A percentile compares a stretch with the other conserved stretches of the same genome.
These are phyloP conservation scores for Urophycis tenuis DNA, from an alignment of 2,797 vertebrate species.

Conservation along the genomic window DNA sequence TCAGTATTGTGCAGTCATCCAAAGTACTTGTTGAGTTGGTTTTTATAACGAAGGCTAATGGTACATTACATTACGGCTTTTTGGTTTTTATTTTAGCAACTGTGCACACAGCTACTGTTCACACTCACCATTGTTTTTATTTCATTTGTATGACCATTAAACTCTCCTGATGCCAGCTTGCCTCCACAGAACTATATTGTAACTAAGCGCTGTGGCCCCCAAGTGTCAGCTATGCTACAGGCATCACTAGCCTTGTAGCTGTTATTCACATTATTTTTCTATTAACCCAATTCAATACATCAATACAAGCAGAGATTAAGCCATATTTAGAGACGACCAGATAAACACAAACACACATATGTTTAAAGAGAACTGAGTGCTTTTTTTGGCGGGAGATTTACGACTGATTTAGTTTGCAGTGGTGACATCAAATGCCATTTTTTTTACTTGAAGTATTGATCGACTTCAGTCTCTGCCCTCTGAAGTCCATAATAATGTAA, in stretches of 20 bases:
- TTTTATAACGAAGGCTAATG: conserved; percentile 22
- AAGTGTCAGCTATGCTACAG: conserved; percentile 17
- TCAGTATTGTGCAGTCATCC: conserved; percentile 54
- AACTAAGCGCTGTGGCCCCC: conserved; percentile 38
- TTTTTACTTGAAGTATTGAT: conserved; percentile 73
- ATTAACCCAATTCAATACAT: conserved; percentile 32
- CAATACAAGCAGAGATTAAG: conserved; percentile 44
- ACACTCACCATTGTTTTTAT: conserved; percentile 36
- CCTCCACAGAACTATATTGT: conserved; percentile 23
- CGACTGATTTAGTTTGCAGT: conserved; percentile 48
- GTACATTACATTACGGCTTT: conserved; percentile 24
- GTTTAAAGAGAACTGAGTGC: conserved; percentile 20
- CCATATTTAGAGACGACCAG: conserved; percentile 47
- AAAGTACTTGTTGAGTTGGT: conserved; percentile 6
- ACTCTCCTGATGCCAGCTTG: conserved; percentile 33
- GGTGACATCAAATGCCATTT: conserved; percentile 44
- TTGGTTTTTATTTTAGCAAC: conserved; percentile 18
- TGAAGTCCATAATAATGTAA: conserved; percentile 31
- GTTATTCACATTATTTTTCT: conserved; percentile 14
- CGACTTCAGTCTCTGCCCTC: conserved; percentile 55
- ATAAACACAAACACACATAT: conserved; percentile 25
- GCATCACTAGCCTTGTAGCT: background rate
- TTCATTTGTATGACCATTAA: conserved; percentile 39
- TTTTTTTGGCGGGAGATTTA: conserved; percentile 31
- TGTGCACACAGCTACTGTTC: conserved; percentile 19